A percentile compares a stretch with the other conserved stretches of the same genome.
phyloP scores from a whole-genome alignment of 2,113 vertebrate genomes.

The Climacteris rufus region DNA sequence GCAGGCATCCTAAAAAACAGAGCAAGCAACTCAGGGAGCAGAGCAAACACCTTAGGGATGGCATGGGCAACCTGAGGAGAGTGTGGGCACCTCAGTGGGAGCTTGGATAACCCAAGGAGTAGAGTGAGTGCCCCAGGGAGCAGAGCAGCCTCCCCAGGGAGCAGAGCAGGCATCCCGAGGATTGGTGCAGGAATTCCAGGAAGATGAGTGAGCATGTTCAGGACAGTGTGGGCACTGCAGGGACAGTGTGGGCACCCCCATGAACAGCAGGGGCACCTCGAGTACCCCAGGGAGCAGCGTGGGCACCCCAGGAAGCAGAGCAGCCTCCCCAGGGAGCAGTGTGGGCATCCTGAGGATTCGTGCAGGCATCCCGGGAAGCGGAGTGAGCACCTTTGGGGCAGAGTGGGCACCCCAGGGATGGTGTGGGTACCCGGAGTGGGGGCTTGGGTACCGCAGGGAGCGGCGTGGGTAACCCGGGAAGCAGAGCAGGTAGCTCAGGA shows the following conservation, averaged over 20 bases:
- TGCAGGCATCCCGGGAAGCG: fast-evolving
- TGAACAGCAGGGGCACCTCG: neutral
- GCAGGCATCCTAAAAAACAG: neutral
- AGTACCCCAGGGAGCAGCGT: neutral
- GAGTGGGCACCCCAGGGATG: neutral
- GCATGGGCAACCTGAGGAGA: fast-evolving
- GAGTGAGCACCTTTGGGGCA: too few relatives aligned
- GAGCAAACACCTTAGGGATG: neutral
- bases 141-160: neutral
- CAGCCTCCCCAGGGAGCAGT: neutral
- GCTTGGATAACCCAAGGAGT: neutral
- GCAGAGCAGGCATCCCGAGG: neutral
- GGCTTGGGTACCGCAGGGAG: neutral
- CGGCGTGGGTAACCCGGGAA: neutral
- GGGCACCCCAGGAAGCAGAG: neutral
- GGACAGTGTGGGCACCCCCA: too few relatives aligned
- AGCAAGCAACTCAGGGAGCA: neutral
- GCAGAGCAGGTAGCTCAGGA: too few relatives aligned
- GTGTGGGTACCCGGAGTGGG: fast-evolving
- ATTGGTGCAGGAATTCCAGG: neutral
- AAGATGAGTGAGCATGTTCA: too few relatives aligned
- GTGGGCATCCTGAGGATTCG: neutral
- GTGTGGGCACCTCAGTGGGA: fast-evolving
- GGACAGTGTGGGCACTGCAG: neutral
- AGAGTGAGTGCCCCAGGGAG: too few relatives aligned